A percentile compares a stretch with the other conserved stretches of the same genome.
Evolutionary conservation across 2,113 vertebrate species (phyloP).

Genomic region (Coptodon bakossiorum): DNA sequence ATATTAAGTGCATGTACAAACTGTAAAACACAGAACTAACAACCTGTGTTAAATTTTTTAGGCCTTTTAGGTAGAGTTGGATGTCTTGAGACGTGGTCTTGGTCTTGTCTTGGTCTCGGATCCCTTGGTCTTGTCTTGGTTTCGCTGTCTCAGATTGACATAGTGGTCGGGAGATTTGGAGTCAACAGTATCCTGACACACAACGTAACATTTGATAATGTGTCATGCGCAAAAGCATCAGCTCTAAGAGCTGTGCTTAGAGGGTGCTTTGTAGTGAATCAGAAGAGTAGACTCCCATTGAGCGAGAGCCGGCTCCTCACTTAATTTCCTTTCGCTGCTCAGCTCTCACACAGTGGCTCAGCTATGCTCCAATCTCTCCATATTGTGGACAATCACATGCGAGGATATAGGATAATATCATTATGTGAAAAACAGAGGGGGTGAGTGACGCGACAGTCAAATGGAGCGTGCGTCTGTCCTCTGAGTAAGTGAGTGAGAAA

Average conservation of each 20-base stretch:
- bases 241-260: background rate
- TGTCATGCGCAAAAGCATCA: background rate
- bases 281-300: too few relatives aligned
- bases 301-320: too few relatives aligned
- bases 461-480: background rate
- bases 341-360: rapidly evolving
- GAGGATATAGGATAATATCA: background rate
- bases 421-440: background rate
- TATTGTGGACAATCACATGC: background rate
- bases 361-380: background rate
- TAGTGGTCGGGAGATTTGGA: rapidly evolving
- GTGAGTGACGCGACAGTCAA: rapidly evolving
- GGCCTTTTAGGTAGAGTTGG: rapidly evolving
- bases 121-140: background rate
- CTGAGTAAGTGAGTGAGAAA: background rate
- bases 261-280: too few relatives aligned
- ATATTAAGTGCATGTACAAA: background rate
- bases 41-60: background rate
- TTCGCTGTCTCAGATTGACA: background rate
- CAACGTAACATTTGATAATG: rapidly evolving
- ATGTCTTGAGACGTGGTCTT: rapidly evolving
- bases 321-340: background rate
- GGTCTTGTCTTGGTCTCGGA: background rate
- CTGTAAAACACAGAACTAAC: background rate
- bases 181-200: background rate